A percentile compares a stretch with the other conserved stretches of the same genome.
These are phyloP conservation scores for Ormyrus pomaceus DNA, from an alignment of 2,888 invertebrate genomes.

Conservation along the genomic window DNA sequence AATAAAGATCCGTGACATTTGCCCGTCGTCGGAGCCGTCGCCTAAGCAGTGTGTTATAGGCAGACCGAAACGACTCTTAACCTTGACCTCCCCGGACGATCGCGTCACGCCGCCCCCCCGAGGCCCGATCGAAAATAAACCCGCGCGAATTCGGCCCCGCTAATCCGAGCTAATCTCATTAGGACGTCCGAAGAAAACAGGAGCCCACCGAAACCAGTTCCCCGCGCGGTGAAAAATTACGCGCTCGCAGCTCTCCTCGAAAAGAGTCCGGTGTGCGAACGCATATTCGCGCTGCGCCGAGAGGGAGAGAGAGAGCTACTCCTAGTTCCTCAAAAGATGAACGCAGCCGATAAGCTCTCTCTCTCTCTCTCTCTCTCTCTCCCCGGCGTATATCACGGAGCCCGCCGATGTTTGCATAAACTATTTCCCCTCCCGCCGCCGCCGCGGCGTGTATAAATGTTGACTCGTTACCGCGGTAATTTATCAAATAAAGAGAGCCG, in stretches of 20 bases:
- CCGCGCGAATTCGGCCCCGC: not conserved
- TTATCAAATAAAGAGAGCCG: slow-evolving; percentile 12
- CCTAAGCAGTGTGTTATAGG: not conserved
- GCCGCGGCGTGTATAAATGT: not conserved
- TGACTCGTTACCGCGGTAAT: slow-evolving; percentile 15
- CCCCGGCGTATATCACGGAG: not conserved
- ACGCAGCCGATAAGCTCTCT: not conserved
- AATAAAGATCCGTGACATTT: slow-evolving; percentile 22
- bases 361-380: not conserved
- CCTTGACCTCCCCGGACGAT: slow-evolving; percentile 27
- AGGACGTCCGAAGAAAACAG: not conserved
- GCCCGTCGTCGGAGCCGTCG: not conserved
- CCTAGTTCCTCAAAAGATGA: slow-evolving; percentile 5
- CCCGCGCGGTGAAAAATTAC: slow-evolving; percentile 1
- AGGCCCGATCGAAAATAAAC: slow-evolving; percentile 18
- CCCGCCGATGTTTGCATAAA: slow-evolving; percentile 9
- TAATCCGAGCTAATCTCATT: slow-evolving; percentile 19
- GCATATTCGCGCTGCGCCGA: not conserved
- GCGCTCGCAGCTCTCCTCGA: not conserved
- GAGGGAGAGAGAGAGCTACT: not conserved
- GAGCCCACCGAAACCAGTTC: slow-evolving; percentile 6
- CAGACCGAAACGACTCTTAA: slow-evolving; percentile 13
- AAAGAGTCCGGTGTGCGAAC: too few relatives aligned
- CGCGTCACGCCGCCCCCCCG: not conserved
- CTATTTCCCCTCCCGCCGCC: not conserved